Evolutionary conservation across 2,797 vertebrate genomes (phyloP), one percentile per base, ranked within the genome.

Genomic region (Leptodactylus fallax): DNA sequence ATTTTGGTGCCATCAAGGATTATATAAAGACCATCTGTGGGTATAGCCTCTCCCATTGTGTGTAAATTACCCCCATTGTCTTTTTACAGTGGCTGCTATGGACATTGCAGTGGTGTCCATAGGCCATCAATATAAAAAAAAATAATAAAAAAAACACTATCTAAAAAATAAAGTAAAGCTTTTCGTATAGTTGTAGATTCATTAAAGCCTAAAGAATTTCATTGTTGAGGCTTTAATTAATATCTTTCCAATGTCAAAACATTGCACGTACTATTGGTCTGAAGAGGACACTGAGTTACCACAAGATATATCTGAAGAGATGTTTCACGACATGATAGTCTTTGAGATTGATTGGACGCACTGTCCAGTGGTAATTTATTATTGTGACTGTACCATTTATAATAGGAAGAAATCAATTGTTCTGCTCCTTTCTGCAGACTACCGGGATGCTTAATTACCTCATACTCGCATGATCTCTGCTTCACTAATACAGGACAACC

Each of bases 371-470:
- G 23, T 85, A 85, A 79, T 85, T 85, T 55, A 79, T 85, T 69
- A 79, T 51, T 79, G 45, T 23, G 76, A 71, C 27, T 69, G 51
- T 47, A 74, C 36, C 53, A 72, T 74, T 81, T 79, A 74, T 81
- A 72, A 87, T 23, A 81, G 47, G 36, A 81, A 80, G 77, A 69
- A 80, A 86, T 86, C 85, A 86, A 86, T 86, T 86, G 77, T 71
- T 85, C 63, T 60, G 13, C 77, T 85, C 53, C 69, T 86, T 86
- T 53, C 60, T 55, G n/a, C 63, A 19, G 63, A 56, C 83, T 69
- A 80, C 25, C 17, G 77, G 36, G 77, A 69, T 9, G 25, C 36
- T 55, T 86, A 80, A 86, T 86, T 86, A 80, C 19, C 27, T 71
- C 63, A 69, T 79, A 56, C 72, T 25, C 12, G 13, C 45, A 78